These are phyloP conservation scores for Xiphophorus couchianus DNA, from an alignment of 2,113 vertebrate genomes.

Conservation along the genomic window DNA sequence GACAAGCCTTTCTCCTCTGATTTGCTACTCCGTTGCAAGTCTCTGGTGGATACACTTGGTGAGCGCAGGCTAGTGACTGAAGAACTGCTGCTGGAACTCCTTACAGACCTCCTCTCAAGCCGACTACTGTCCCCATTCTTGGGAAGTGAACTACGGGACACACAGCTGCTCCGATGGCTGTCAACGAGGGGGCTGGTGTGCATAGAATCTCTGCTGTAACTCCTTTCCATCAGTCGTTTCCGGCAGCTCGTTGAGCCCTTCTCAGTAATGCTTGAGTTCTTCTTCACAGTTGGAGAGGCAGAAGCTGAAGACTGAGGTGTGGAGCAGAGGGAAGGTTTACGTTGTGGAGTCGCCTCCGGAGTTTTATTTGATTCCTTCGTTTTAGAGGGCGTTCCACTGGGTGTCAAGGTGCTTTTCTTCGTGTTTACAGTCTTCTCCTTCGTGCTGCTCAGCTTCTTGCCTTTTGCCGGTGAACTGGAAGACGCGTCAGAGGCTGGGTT, in stretches of 20 bases:
- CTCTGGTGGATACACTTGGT: slow-evolving; percentile 77
- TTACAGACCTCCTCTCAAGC: slow-evolving; percentile 78
- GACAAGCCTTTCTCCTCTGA: slow-evolving; percentile 95
- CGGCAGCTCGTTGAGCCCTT: slow-evolving; percentile 76
- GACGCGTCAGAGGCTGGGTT: slow-evolving; percentile 76
- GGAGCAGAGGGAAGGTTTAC: slow-evolving; percentile 80
- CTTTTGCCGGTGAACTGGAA: slow-evolving; percentile 81
- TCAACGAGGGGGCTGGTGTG: slow-evolving; percentile 85
- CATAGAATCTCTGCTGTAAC: slow-evolving; percentile 87
- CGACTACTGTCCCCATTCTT: slow-evolving; percentile 71
- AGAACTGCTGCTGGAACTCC: slow-evolving; percentile 88
- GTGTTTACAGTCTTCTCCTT: slow-evolving; percentile 79
- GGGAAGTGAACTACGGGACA: slow-evolving; percentile 76
- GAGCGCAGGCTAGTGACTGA: slow-evolving; percentile 94
- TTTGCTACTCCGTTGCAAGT: slow-evolving; percentile 89
- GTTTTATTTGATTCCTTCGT: slow-evolving; percentile 78
- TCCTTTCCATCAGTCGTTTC: slow-evolving; percentile 85
- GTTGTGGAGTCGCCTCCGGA: slow-evolving; percentile 73
- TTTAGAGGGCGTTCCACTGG: slow-evolving; percentile 79
- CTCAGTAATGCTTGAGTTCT: slow-evolving; percentile 66
- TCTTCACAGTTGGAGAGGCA: slow-evolving; percentile 80
- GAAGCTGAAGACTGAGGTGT: slow-evolving; percentile 78
- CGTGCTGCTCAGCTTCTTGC: slow-evolving; percentile 70
- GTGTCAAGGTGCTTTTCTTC: slow-evolving; percentile 81
- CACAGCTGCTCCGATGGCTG: slow-evolving; percentile 73